phyloP scores from a whole-genome alignment of 2,888 invertebrate species.

The Elmis aenea region DNA sequence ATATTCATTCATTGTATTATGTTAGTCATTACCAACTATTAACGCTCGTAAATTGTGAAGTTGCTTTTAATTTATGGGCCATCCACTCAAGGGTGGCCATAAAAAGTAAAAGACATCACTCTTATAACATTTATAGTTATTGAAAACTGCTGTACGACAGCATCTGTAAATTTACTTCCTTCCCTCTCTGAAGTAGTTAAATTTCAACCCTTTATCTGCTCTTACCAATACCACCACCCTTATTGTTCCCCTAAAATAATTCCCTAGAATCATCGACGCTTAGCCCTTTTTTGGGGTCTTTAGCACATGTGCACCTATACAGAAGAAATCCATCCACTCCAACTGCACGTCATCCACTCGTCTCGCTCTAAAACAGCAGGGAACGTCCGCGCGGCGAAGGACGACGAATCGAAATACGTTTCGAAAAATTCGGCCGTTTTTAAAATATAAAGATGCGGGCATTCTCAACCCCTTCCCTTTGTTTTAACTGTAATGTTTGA shows the following conservation, averaged over 20 bases:
- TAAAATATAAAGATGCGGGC: constrained; percentile 34
- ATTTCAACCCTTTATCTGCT: constrained; percentile 40
- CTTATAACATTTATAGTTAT: no score
- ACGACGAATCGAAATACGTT: constrained; percentile 12
- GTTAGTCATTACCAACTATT: no score
- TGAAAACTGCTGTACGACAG: no score
- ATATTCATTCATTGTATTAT: no score
- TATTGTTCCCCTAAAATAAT: constrained; percentile 41
- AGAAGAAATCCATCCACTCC: background rate
- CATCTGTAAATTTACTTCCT: constrained; percentile 25
- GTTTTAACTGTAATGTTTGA: constrained; percentile 37
- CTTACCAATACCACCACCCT: constrained; percentile 40
- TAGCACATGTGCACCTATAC: constrained; percentile 36
- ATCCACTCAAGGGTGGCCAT: no score
- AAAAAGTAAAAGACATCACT: no score
- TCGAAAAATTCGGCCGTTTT: constrained; percentile 18
- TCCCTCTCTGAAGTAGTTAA: constrained; percentile 19
- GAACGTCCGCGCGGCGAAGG: constrained; percentile 2
- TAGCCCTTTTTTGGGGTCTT: constrained; percentile 41
- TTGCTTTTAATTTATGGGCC: no score
- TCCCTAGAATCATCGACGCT: constrained; percentile 43
- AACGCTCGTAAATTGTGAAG: no score
- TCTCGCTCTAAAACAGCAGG: no score
- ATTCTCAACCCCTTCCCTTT: constrained; percentile 37
- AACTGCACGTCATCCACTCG: background rate